Evolutionary conservation across 2,113 vertebrate genomes (phyloP), one percentile per base, ranked within the genome.

Genomic region (Chionis minor): DNA sequence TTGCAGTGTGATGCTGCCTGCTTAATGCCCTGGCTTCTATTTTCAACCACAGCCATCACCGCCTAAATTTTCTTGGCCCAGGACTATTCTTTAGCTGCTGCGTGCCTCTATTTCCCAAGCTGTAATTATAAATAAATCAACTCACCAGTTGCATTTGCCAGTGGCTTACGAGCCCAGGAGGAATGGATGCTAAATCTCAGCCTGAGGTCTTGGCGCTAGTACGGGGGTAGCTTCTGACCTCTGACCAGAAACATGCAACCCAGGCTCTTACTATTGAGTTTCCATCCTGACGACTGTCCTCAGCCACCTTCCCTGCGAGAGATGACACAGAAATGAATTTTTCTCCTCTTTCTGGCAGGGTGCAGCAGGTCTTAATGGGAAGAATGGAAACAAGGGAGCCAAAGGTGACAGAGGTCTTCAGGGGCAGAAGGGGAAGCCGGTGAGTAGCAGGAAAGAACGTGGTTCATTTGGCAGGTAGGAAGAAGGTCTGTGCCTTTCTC

Each of bases 391-490:
- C 69, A 99, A 98, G 82, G 99, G 99, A 47, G 97, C 97, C 82
- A 99, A 99, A 95, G 99, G 99, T 5, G 98, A 99, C 85, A 52
- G 95, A 47, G 99, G 99, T 26, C 93, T 97, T 3, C 98, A 98
- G 59, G 99, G 99, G 8, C 98, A 97, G 90, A 98, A 98, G 81
- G 99, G 99, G 44, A 95, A 97, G 32, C 81, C 91, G 91, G 99
- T 99, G 96, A 97, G 90, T 91, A 82, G 14, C 6, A 3, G 13
- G 62, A 20, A 58, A 38, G 35, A 33, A 21, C 0, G 0, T 0
- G 33, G 58, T 45, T 14, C 0, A 0, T 47, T 54, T n/a, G 77
- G 26, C 32, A 44, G 26, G 40, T 30, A 44, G 66, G 49, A 28
- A 27, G 32, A 61, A 4, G 11, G 3, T 47, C 44, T 17, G 8